These are phyloP conservation scores for Anhinga anhinga DNA, from an alignment of 2,113 vertebrate species.

Conservation along the genomic window DNA sequence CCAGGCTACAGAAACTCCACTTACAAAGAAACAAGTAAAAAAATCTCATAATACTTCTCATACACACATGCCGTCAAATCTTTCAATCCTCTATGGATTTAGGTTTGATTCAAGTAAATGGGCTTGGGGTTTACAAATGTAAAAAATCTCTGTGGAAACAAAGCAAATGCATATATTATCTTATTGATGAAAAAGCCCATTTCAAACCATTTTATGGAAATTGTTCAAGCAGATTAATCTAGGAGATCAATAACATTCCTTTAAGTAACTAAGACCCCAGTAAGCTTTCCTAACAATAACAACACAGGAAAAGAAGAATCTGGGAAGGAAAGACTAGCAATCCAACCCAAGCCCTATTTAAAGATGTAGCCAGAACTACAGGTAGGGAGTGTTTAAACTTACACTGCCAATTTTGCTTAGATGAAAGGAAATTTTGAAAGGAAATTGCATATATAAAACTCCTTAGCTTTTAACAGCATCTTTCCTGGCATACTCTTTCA, in stretches of 20 bases:
- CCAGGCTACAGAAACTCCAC: not conserved
- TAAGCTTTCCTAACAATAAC: not conserved
- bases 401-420: not conserved
- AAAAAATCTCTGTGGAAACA: no score
- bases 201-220: no score
- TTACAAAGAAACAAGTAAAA: not conserved
- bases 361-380: not conserved
- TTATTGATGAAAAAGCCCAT: no score
- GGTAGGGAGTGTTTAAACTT: not conserved
- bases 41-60: not conserved
- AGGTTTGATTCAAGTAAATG: not conserved
- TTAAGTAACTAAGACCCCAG: not conserved
- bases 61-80: not conserved
- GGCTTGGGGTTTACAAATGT: not conserved
- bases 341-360: not conserved
- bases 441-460: not conserved
- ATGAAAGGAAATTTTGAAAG: not conserved
- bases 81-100: not conserved
- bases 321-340: not conserved
- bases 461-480: not conserved
- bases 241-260: not conserved
- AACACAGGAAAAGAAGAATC: not conserved
- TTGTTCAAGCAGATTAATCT: no score
- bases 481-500: not conserved
- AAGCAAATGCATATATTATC: no score